phyloP scores from a whole-genome alignment of 2,888 invertebrate genomes.

The Drosophila longiperda region DNA sequence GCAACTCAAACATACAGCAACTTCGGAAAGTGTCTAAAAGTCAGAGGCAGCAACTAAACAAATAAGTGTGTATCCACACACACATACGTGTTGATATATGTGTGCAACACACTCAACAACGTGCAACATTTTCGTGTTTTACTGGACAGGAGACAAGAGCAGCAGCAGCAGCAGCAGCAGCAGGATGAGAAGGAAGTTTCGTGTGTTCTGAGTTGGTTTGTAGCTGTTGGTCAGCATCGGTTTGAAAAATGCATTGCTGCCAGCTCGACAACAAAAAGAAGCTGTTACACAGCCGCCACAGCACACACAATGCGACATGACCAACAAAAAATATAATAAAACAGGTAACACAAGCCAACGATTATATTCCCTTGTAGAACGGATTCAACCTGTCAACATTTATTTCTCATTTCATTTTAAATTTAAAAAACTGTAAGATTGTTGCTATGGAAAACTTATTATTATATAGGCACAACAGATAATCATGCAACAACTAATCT shows the following conservation, averaged over 20 bases:
- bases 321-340: constrained; percentile 4
- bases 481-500: not conserved
- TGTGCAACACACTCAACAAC: constrained; percentile 34
- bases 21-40: constrained; percentile 32
- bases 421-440: not conserved
- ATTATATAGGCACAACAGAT: not conserved
- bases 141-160: constrained; percentile 1
- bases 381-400: not conserved
- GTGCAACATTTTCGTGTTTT: constrained; percentile 51
- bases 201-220: constrained; percentile 12
- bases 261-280: constrained; percentile 27
- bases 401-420: not conserved
- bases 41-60: constrained; percentile 14
- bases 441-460: not conserved
- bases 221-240: constrained; percentile 24
- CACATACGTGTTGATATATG: not conserved
- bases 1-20: constrained; percentile 69
- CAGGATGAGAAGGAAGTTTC: not conserved
- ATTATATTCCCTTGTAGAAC: not conserved
- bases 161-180: not conserved
- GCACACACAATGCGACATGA: constrained; percentile 32
- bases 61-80: constrained; percentile 16
- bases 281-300: constrained; percentile 17
- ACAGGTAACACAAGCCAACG: not conserved
- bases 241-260: constrained; percentile 40